Evolutionary conservation across 2,888 invertebrate genomes (phyloP).

Genomic region (Chymomyza caudatula): DNA sequence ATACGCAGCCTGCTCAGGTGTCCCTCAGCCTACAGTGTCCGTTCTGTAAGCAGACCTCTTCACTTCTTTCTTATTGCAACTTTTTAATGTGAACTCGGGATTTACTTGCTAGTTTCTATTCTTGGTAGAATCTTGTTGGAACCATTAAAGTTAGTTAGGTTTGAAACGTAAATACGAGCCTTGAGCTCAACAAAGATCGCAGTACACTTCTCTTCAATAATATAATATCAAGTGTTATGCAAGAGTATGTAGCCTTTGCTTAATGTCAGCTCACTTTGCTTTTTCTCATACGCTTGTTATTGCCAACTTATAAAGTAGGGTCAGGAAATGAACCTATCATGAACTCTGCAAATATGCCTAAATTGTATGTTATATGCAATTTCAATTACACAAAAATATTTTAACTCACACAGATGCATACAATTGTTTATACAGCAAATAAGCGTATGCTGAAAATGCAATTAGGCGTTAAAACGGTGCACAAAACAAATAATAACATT

Average conservation of each 20-base stretch:
- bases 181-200: too few species aligned
- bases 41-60: too few species aligned
- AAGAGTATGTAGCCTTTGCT: constrained; percentile 6
- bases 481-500: constrained; percentile 48
- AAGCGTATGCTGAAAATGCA: constrained; percentile 50
- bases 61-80: too few species aligned
- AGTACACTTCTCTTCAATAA: background rate
- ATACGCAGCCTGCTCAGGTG: too few species aligned
- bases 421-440: constrained; percentile 8
- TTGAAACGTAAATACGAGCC: too few species aligned
- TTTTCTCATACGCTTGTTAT: background rate
- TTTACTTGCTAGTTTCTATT: too few species aligned
- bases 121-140: too few species aligned
- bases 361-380: background rate
- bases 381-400: constrained; percentile 40
- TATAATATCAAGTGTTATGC: background rate
- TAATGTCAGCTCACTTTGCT: background rate
- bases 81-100: too few species aligned
- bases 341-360: background rate
- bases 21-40: too few species aligned
- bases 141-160: too few species aligned
- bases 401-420: background rate
- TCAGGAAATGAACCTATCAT: constrained; percentile 47
- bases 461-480: constrained; percentile 50
- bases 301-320: constrained; percentile 9